Evolutionary conservation across 1,140 invertebrate genomes (phyloP).

Genomic region (Trichoplusia ni): DNA sequence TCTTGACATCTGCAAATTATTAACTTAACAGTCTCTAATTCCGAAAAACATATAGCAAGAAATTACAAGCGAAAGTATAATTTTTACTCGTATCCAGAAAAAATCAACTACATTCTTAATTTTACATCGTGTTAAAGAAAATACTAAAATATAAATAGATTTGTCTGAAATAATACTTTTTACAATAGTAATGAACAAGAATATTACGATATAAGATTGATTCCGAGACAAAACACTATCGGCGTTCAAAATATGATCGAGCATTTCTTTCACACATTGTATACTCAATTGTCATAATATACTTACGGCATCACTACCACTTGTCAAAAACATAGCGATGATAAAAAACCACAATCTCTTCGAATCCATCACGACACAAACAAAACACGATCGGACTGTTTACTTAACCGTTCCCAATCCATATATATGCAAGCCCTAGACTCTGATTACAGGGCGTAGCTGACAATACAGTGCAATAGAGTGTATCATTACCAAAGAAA

Average conservation of each 20-base stretch:
- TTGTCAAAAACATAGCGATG: constrained; percentile 23
- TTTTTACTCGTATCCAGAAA: too few relatives aligned
- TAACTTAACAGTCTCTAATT: constrained; percentile 8
- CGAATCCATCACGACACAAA: constrained; percentile 13
- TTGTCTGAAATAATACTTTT: too few relatives aligned
- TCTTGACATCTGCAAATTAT: constrained; percentile 54
- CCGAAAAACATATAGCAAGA: too few relatives aligned
- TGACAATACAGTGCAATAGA: neutral
- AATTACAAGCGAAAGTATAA: too few relatives aligned
- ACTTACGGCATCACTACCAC: constrained; percentile 40
- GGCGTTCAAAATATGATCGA: too few relatives aligned
- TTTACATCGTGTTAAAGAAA: too few relatives aligned
- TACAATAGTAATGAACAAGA: too few relatives aligned
- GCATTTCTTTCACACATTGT: too few relatives aligned
- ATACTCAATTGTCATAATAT: neutral
- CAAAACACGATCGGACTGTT: neutral
- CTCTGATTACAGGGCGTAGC: constrained; percentile 3
- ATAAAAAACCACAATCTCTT: constrained; percentile 33
- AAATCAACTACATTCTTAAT: too few relatives aligned
- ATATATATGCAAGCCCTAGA: constrained; percentile 19
- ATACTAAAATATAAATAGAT: too few relatives aligned
- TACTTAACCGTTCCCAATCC: neutral
- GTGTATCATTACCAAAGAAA: constrained; percentile 9
- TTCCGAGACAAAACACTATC: too few relatives aligned
- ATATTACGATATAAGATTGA: too few relatives aligned